phyloP scores from a whole-genome alignment of 2,888 invertebrate species.

The Polydrusus tereticollis region DNA sequence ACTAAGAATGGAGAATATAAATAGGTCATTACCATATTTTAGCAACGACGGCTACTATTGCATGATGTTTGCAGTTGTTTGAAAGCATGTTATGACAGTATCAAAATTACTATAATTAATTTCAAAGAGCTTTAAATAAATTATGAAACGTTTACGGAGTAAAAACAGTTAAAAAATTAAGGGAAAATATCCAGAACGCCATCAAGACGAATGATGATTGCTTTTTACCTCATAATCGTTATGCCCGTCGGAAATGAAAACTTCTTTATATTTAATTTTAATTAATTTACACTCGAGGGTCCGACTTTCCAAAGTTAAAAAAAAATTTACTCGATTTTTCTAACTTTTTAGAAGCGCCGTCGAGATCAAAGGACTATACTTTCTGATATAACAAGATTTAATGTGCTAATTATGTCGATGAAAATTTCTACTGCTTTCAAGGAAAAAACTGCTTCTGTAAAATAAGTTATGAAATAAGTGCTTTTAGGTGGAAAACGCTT shows the following conservation, averaged over 20 bases:
- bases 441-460: slow-evolving; percentile 12
- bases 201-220: neutral
- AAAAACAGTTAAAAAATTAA: no score
- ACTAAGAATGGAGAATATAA: no score
- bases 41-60: no score
- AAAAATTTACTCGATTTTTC: slow-evolving; percentile 37
- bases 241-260: slow-evolving; percentile 38
- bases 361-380: slow-evolving; percentile 45
- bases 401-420: slow-evolving; percentile 36
- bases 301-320: slow-evolving; percentile 28
- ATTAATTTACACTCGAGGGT: slow-evolving; percentile 44
- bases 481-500: slow-evolving; percentile 22
- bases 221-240: slow-evolving; percentile 34
- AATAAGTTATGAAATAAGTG: slow-evolving; percentile 2
- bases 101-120: no score
- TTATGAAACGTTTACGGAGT: no score
- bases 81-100: no score
- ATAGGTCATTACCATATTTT: no score
- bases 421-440: slow-evolving; percentile 19
- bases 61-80: no score
- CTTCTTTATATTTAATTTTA: slow-evolving; percentile 44
- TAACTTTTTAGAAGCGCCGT: slow-evolving; percentile 32
- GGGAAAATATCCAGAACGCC: slow-evolving; percentile 21
- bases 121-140: no score
- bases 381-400: slow-evolving; percentile 37